Conservation (phyloP, 2,888 invertebrate species). For the Drosophila glabriapex region DNA sequence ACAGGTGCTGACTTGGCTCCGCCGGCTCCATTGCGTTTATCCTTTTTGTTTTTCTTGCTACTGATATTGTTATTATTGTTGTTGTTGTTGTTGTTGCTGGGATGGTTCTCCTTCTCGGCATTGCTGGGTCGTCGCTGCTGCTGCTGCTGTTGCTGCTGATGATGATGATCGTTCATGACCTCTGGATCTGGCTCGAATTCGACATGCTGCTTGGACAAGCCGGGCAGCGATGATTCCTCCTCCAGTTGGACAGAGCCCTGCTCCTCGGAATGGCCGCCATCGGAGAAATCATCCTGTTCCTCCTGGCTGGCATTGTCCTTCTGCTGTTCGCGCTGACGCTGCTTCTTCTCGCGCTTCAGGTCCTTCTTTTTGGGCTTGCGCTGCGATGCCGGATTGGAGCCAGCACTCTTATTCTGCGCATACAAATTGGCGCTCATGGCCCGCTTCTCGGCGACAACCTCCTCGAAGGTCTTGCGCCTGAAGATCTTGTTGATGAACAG, state of each 20-base stretch:
- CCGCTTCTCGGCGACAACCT: slow-evolving; percentile 85
- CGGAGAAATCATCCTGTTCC: slow-evolving; percentile 77
- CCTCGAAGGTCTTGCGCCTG: slow-evolving; percentile 85
- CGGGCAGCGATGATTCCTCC: slow-evolving; percentile 69
- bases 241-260: slow-evolving; percentile 71
- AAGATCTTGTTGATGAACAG: slow-evolving; percentile 85
- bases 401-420: slow-evolving; percentile 76
- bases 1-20: slow-evolving; percentile 63
- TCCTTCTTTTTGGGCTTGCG: slow-evolving; percentile 83
- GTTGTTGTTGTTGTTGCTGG: slow-evolving; percentile 33
- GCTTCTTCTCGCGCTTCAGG: slow-evolving; percentile 83
- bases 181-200: slow-evolving; percentile 84
- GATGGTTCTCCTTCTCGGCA: slow-evolving; percentile 79
- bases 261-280: slow-evolving; percentile 79
- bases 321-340: slow-evolving; percentile 79
- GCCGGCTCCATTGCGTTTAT: slow-evolving; percentile 72
- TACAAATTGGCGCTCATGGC: slow-evolving; percentile 84
- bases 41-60: slow-evolving; percentile 74
- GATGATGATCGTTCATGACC: slow-evolving; percentile 62
- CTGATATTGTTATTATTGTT: slow-evolving; percentile 18
- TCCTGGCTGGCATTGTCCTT: slow-evolving; percentile 69
- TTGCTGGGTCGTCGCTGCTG: slow-evolving; percentile 65
- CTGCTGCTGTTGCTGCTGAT: slow-evolving; percentile 26
- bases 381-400: slow-evolving; percentile 60
- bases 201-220: slow-evolving; percentile 82